These are phyloP conservation scores for Streptopelia turtur DNA, from an alignment of 2,797 vertebrate species.

Conservation along the genomic window DNA sequence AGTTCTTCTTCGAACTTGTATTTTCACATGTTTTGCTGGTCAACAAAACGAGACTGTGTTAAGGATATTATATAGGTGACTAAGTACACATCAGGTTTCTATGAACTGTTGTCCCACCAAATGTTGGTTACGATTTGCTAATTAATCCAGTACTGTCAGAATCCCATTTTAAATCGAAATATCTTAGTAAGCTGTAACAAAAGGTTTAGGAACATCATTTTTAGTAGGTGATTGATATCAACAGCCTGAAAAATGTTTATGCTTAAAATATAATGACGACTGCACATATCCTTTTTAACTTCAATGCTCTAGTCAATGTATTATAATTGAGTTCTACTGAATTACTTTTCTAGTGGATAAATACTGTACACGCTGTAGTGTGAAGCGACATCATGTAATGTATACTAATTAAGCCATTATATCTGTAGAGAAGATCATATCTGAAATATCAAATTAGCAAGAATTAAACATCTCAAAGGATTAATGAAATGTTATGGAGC, in stretches of 20 bases:
- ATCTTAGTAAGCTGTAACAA: background rate
- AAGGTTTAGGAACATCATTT: background rate
- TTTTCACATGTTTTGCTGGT: background rate
- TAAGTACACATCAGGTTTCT: background rate
- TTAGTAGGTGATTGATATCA: background rate
- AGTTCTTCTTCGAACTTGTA: background rate
- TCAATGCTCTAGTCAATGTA: conserved; percentile 20
- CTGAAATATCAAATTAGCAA: conserved; percentile 72
- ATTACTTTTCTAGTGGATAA: conserved; percentile 63
- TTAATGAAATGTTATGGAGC: conserved; percentile 67
- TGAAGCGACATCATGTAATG: conserved; percentile 64
- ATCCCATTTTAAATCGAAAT: background rate
- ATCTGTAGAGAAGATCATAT: conserved; percentile 63
- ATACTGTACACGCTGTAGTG: conserved; percentile 47
- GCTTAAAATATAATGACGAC: background rate
- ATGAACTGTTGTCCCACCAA: background rate
- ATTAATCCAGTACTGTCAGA: background rate
- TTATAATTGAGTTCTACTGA: conserved; percentile 55
- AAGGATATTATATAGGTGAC: background rate
- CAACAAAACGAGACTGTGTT: background rate
- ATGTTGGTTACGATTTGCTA: background rate
- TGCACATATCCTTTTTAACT: background rate
- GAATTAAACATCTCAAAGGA: conserved; percentile 68
- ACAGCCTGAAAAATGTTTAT: conserved; percentile 21
- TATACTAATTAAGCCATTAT: conserved; percentile 72